Conservation (phyloP, 2,113 vertebrate genomes). For the Hypomesus transpacificus region DNA sequence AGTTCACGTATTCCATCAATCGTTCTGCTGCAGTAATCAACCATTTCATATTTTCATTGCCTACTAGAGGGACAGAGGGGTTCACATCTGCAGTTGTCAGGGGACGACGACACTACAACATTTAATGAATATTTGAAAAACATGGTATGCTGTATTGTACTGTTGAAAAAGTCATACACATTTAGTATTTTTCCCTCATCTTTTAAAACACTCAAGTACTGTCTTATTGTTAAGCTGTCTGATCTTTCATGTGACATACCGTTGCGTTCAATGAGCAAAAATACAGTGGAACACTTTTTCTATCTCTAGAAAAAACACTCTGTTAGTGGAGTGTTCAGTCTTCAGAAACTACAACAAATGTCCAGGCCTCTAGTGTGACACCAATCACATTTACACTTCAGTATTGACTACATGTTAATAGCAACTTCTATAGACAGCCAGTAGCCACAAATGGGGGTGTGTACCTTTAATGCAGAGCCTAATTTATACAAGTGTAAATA, state of each 20-base stretch:
- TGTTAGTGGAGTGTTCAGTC: conserved; percentile 13
- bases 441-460: too few species aligned
- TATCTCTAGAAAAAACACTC: conserved; percentile 12
- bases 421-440: too few species aligned
- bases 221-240: background rate
- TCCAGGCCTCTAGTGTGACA: conserved; percentile 21
- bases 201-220: too few species aligned
- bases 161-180: background rate
- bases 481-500: too few species aligned
- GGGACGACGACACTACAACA: background rate
- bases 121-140: conserved; percentile 27
- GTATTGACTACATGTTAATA: too few species aligned
- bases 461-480: too few species aligned
- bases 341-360: conserved; percentile 36
- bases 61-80: conserved; percentile 22
- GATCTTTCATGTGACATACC: conserved; percentile 16
- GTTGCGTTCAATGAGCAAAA: background rate
- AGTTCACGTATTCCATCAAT: conserved; percentile 57
- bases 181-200: too few species aligned
- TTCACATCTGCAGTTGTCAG: conserved; percentile 9
- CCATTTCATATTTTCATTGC: conserved; percentile 38
- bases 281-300: background rate
- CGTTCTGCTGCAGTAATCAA: conserved; percentile 46
- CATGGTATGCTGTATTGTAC: background rate
- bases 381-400: too few species aligned